A percentile compares a stretch with the other conserved stretches of the same genome.
Evolutionary conservation across 2,888 invertebrate species (phyloP).

Genomic region (Harmothoe impar): DNA sequence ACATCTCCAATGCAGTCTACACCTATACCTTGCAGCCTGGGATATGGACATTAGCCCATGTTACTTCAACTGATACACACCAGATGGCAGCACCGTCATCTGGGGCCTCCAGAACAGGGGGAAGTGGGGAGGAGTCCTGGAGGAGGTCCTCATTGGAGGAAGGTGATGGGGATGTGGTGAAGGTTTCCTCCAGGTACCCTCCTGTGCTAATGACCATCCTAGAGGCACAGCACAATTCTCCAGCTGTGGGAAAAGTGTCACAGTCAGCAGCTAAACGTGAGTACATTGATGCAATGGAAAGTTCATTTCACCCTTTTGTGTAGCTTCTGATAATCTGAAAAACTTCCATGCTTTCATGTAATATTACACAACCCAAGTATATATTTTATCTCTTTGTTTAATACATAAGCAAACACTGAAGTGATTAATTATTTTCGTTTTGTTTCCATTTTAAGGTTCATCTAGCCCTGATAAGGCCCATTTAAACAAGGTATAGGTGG

Average conservation of each 20-base stretch:
- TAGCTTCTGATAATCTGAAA: too few species aligned
- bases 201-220: not conserved
- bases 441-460: not conserved
- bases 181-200: not conserved
- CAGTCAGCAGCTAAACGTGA: not conserved
- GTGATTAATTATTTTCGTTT: too few species aligned
- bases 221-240: not conserved
- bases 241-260: not conserved
- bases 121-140: not conserved
- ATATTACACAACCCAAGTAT: not conserved
- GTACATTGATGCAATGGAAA: not conserved
- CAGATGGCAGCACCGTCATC: slow-evolving; percentile 16
- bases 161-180: not conserved
- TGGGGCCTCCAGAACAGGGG: not conserved
- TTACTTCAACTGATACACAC: not conserved
- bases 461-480: not conserved
- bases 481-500: not conserved
- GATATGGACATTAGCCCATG: not conserved
- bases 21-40: not conserved
- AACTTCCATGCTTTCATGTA: too few species aligned
- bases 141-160: not conserved
- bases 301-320: too few species aligned
- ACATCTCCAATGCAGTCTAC: not conserved
- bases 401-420: too few species aligned
- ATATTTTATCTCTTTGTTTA: not conserved